These are phyloP conservation scores for Drosophila auraria DNA, from an alignment of 1,140 invertebrate genomes.

Conservation along the genomic window DNA sequence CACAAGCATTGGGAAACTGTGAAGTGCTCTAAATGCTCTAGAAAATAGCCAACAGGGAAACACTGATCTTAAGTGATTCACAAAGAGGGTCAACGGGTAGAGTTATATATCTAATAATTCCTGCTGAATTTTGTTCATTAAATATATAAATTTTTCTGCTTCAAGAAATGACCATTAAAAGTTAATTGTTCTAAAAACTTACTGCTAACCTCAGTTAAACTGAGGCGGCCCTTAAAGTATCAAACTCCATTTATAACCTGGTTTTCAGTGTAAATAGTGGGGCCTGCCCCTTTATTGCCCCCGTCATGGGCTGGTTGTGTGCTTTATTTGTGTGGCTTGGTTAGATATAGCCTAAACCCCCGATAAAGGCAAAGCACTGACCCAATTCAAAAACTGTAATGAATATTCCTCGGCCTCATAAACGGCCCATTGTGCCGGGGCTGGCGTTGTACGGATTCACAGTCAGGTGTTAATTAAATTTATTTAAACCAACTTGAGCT, in stretches of 20 bases:
- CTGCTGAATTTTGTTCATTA: neutral
- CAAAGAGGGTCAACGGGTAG: neutral
- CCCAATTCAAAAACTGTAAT: constrained; percentile 60
- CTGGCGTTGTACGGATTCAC: constrained; percentile 26
- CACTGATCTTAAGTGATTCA: neutral
- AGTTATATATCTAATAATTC: neutral
- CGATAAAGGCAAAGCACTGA: constrained; percentile 60
- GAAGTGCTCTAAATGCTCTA: constrained; percentile 32
- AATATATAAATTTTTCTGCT: neutral
- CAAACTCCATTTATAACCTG: constrained; percentile 20
- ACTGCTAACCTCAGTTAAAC: neutral
- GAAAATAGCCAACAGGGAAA: neutral
- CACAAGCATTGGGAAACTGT: constrained; percentile 26
- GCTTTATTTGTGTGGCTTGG: constrained; percentile 25
- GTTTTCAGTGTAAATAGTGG: constrained; percentile 24
- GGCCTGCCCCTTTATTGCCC: constrained; percentile 47
- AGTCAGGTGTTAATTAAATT: constrained; percentile 79
- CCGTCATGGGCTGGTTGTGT: constrained; percentile 26
- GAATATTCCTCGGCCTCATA: constrained; percentile 33
- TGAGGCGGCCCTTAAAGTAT: neutral
- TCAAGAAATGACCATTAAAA: neutral
- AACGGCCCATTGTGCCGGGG: constrained; percentile 10
- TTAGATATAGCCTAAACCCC: constrained; percentile 13
- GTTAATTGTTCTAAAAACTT: constrained; percentile 9
- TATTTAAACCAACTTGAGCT: constrained; percentile 47